Base-by-base conservation (phyloP, 2,113 vertebrate species). In the Oreochromis tanganicae region DNA sequence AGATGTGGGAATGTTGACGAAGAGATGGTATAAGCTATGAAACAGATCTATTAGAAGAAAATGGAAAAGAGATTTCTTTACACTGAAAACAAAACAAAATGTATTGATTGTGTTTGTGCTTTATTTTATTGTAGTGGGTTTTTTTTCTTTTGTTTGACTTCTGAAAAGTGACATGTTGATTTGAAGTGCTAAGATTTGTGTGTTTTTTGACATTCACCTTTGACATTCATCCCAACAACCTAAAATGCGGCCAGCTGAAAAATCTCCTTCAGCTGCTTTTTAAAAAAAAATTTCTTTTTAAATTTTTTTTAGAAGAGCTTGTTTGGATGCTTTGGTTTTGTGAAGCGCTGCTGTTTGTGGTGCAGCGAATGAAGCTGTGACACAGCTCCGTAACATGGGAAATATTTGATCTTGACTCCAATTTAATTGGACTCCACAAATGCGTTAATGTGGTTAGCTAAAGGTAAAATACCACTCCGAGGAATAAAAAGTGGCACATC, bases 11-110 rank as follows among this genome's bases (percentile, higher is more conserved):
- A 52, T 87, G 82, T 85, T 82, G 85, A 92, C 63, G 16, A 75
- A 81, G 81, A 90, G 84, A 85, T 84, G 85, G 75, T 87, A 94
- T 87, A 95, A 95, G 92, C 93, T 95, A 93, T 87, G 84, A 91
- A 85, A 91, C 75, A 89, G 84, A 91, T 91, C 86, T 94, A 88
- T 88, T 52, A 38, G 38, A 52, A 56, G 38, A 13, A 83, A 88
- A 85, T 48, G 10, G 9, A 78, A 80, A 80, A 90, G 46, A 90
- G 89, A 86, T 17, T n/a, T 84, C 56, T 85, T 89, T 90, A 96
- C 86, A 93, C 93, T 94, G 89, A 94, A 95, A 91, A 73, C 34
- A 48, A 71, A 21, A 84, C 83, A 16, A 50, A 3, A 61, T 80
- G 59, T 82, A 21, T 85, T 24, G 3, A 63, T 55, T 89, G 41